A percentile compares a stretch with the other conserved stretches of the same genome.
phyloP scores from a whole-genome alignment of 2,888 invertebrate species.

The Torymus tubicola region DNA sequence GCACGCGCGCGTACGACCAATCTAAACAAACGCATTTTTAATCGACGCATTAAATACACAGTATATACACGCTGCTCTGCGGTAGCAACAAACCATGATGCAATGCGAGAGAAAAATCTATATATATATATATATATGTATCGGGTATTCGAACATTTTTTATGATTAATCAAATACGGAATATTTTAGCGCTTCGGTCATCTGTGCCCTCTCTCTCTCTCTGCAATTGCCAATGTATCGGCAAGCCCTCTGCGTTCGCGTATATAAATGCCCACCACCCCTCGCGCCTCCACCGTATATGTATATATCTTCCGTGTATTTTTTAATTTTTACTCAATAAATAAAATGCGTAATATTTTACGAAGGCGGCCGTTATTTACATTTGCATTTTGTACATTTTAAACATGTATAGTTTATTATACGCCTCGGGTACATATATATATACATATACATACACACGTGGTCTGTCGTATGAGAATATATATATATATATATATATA shows the following conservation, averaged over 20 bases:
- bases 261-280: neutral
- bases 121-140: no score
- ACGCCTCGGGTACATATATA: neutral
- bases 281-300: no score
- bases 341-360: slow-evolving; percentile 44
- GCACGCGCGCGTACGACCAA: no score
- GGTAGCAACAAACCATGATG: no score
- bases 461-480: no score
- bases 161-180: slow-evolving; percentile 35
- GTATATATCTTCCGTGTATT: neutral
- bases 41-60: no score
- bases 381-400: slow-evolving; percentile 28
- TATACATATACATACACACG: no score
- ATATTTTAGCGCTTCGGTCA: slow-evolving; percentile 6
- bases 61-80: no score
- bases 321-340: slow-evolving; percentile 36
- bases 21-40: no score
- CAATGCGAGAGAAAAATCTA: no score
- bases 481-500: no score
- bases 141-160: slow-evolving; percentile 19
- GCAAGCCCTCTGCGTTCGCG: neutral
- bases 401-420: slow-evolving; percentile 27
- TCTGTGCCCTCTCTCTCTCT: no score
- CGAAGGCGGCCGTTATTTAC: slow-evolving; percentile 13
- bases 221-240: neutral